Evolutionary conservation across 2,113 vertebrate genomes (phyloP), one percentile per base, ranked within the genome.

Genomic region (Leptodactylus fuscus): DNA sequence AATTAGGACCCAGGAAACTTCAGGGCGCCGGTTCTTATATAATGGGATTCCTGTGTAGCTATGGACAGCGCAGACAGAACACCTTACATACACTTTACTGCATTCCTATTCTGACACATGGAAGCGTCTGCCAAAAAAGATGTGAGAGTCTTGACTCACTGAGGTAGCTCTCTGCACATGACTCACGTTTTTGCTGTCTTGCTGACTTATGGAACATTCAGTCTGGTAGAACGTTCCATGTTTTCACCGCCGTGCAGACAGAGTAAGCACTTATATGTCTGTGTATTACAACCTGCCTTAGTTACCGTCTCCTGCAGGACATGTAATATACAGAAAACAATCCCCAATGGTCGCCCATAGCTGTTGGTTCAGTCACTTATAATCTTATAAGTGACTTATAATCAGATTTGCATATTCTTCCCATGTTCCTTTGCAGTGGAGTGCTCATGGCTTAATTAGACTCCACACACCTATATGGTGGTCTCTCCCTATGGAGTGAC

Each of bases 141-240:
- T 27, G 27, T 32, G 27, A 34, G 16, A 77, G 49, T 27, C 12
- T 6, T 78, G 75, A 78, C 49, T 78, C 75, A 78, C 22, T 22
- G 46, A 55, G 24, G 16, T 53, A 77, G 55, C 46, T 32, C 51
- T 36, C 34, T 22, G 51, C 36, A 24, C 5, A 79, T 79, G 76
- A 79, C 18, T 79, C 76, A 79, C 34, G 12, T 18, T 29, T 41
- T 60, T 9, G 36, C 22, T 8, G 41, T 65, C 60, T 27, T 46
- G 70, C 71, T 75, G 71, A 75, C 71, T 75, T 75, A 79, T 55
- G 13, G 51, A 38, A 79, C 51, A 13, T 41, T 24, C 12, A 58
- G 46, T 78, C 74, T 77, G 29, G 49, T 36, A 78, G 20, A 78
- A 36, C 22, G 36, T 58, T 79, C 55, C 51, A 6, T 24, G 36